phyloP scores from a whole-genome alignment of 2,888 invertebrate genomes.

The Deilephila porcellus region DNA sequence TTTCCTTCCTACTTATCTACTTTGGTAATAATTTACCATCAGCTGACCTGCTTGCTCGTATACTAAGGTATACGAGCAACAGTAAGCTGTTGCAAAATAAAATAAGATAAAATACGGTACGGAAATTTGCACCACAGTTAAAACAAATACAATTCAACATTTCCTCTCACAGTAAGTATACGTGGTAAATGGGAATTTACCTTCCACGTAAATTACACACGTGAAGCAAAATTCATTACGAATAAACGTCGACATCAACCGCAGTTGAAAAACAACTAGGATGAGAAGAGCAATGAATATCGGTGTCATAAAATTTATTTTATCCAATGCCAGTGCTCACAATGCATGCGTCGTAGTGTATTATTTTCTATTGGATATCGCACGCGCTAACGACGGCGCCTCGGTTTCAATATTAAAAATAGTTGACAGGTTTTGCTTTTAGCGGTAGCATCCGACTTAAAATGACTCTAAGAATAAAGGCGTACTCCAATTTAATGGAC shows the following conservation, averaged over 20 bases:
- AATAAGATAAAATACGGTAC: too few relatives aligned
- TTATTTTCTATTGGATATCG: constrained; percentile 67
- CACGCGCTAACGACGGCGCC: constrained; percentile 53
- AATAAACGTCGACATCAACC: constrained; percentile 18
- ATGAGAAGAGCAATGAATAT: constrained; percentile 43
- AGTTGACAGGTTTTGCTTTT: constrained; percentile 50
- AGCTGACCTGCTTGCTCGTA: too few relatives aligned
- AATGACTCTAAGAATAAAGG: constrained; percentile 32
- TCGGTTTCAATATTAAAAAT: constrained; percentile 60
- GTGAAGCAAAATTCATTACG: constrained; percentile 13
- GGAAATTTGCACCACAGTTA: background rate
- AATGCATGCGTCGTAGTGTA: constrained; percentile 50
- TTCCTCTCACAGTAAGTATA: constrained; percentile 11
- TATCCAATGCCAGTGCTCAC: constrained; percentile 40
- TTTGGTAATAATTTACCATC: too few relatives aligned
- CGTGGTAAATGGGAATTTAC: constrained; percentile 16
- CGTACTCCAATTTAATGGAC: constrained; percentile 21
- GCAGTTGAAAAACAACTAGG: constrained; percentile 34
- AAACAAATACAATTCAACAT: background rate
- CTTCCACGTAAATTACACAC: constrained; percentile 4
- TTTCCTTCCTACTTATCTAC: too few relatives aligned
- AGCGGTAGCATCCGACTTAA: constrained; percentile 36
- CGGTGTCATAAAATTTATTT: constrained; percentile 55
- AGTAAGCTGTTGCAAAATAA: too few relatives aligned
- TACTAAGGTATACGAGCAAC: too few relatives aligned